Evolutionary conservation across 2,888 invertebrate species (phyloP).

Genomic region (Euphydryas editha): DNA sequence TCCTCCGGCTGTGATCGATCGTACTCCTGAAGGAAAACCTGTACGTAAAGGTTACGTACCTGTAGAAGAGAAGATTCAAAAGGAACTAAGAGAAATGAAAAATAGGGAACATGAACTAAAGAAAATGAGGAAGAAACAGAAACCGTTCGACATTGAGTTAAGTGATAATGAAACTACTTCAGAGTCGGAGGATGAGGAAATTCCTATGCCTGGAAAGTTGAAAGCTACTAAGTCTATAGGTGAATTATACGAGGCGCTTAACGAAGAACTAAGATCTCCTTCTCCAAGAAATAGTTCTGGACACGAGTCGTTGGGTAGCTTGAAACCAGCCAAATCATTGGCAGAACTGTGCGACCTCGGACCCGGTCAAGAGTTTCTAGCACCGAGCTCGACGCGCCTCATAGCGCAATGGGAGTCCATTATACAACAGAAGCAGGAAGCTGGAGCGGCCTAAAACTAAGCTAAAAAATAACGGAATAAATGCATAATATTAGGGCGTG

Average conservation of each 20-base stretch:
- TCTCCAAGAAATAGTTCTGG: constrained; percentile 75
- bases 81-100: constrained; percentile 93
- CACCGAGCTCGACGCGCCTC: constrained; percentile 87
- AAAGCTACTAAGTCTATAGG: constrained; percentile 87
- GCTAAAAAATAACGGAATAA: constrained; percentile 20
- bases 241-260: constrained; percentile 85
- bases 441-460: constrained; percentile 72
- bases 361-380: constrained; percentile 85
- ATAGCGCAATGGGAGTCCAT: constrained; percentile 93
- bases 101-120: constrained; percentile 91
- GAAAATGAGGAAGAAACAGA: constrained; percentile 85
- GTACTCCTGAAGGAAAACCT: constrained; percentile 85
- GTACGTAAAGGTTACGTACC: constrained; percentile 91
- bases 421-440: constrained; percentile 86
- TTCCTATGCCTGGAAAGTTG: constrained; percentile 84
- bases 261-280: constrained; percentile 75
- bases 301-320: constrained; percentile 73
- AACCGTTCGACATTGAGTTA: constrained; percentile 85
- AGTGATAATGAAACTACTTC: constrained; percentile 84
- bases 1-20: constrained; percentile 71
- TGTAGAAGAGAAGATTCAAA: constrained; percentile 94
- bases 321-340: constrained; percentile 87
- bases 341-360: constrained; percentile 87
- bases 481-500: constrained; percentile 38
- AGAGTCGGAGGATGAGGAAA: constrained; percentile 84